Conservation (phyloP, 2,888 invertebrate species). For the Drosophila paucipuncta region DNA sequence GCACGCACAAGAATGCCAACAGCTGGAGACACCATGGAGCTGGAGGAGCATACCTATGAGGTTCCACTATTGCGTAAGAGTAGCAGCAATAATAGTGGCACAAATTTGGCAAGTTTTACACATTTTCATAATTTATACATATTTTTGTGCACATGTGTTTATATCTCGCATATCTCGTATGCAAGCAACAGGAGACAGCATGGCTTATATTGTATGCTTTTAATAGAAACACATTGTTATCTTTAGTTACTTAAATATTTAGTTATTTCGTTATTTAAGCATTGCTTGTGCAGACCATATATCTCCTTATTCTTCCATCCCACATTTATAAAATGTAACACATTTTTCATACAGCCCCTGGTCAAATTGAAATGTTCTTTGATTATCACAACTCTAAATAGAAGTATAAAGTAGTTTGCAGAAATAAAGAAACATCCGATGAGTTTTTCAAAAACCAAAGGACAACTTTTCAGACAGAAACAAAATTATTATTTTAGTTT, state of each 20-base stretch:
- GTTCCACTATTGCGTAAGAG: conserved; percentile 66
- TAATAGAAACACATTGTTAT: not conserved
- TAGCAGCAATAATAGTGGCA: conserved; percentile 48
- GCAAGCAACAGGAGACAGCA: not conserved
- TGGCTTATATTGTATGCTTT: not conserved
- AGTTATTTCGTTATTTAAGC: not conserved
- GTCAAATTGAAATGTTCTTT: not conserved
- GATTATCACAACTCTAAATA: not conserved
- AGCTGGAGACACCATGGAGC: conserved; percentile 28
- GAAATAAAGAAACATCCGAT: not conserved
- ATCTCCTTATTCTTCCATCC: not conserved
- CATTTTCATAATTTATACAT: conserved; percentile 1
- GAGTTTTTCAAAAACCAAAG: too few species aligned
- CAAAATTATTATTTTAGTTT: not conserved
- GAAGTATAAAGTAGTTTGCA: not conserved
- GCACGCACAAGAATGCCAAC: conserved; percentile 16
- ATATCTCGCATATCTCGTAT: not conserved
- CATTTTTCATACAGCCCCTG: not conserved
- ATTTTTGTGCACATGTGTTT: not conserved
- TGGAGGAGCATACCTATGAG: conserved; percentile 78
- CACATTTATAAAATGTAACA: not conserved
- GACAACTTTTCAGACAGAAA: too few species aligned
- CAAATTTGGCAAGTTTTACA: conserved; percentile 51
- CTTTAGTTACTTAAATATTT: not conserved
- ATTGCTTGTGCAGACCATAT: not conserved